Percentiles rank a stretch among this genome's conserved stretches.
Evolutionary conservation across 2,113 vertebrate species (phyloP).

Genomic region (pig (Sus scrofa)): T2T-Sscrofa CM000813.6:141286501-141287000

Average conservation of each 20-base stretch:
- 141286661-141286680: not conserved
- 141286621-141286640: not conserved
- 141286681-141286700: not conserved
- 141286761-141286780: constrained; percentile 47
- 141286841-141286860: constrained; percentile 44
- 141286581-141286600: not conserved
- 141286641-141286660: constrained; percentile 9
- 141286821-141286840: not conserved
- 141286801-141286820: constrained; percentile 54
- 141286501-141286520: not conserved
- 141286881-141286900: constrained; percentile 7
- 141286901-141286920: not conserved
- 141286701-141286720: not conserved
- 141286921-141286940: constrained; percentile 36
- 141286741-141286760: not conserved
- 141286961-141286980: constrained; percentile 37
- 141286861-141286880: not conserved
- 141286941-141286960: constrained; percentile 39
- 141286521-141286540: not conserved
- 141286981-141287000: constrained; percentile 8
- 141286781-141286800: constrained; percentile 47
- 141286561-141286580: not conserved
- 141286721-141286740: not conserved
- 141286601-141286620: not conserved
- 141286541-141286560: not conserved